phyloP scores from a whole-genome alignment of 2,888 invertebrate genomes.

The Drosophila diplacantha region DNA sequence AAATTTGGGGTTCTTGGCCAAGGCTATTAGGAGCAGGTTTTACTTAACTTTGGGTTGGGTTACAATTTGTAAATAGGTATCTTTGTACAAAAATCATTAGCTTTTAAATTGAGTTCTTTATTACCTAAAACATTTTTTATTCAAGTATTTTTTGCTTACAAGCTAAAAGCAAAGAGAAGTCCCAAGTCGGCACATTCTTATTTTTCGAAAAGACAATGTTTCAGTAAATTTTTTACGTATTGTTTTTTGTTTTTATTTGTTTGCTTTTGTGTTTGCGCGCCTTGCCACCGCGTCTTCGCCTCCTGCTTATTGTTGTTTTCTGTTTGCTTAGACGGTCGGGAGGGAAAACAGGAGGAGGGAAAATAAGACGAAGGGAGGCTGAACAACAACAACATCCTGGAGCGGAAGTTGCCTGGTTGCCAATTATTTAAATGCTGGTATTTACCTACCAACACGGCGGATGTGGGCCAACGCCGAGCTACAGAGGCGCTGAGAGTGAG shows the following conservation, averaged over 20 bases:
- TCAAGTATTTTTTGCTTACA: neutral
- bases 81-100: too few relatives aligned
- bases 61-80: too few relatives aligned
- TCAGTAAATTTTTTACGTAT: constrained; percentile 28
- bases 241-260: constrained; percentile 51
- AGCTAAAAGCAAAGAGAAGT: constrained; percentile 5
- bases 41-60: too few relatives aligned
- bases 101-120: too few relatives aligned
- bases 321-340: constrained; percentile 51
- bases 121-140: too few relatives aligned
- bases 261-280: constrained; percentile 63
- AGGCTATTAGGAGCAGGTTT: neutral
- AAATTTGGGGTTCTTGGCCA: constrained; percentile 4
- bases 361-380: constrained; percentile 10
- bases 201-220: constrained; percentile 9
- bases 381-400: constrained; percentile 28
- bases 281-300: constrained; percentile 23
- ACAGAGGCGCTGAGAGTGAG: neutral
- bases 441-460: constrained; percentile 64
- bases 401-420: constrained; percentile 66
- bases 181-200: neutral
- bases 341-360: neutral
- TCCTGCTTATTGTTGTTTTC: constrained; percentile 38
- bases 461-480: constrained; percentile 59
- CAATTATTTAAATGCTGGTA: constrained; percentile 71